Evolutionary conservation across 2,888 invertebrate species (phyloP), one percentile per base, ranked within the genome.

Genomic region (Perizoma affinitatum): DNA sequence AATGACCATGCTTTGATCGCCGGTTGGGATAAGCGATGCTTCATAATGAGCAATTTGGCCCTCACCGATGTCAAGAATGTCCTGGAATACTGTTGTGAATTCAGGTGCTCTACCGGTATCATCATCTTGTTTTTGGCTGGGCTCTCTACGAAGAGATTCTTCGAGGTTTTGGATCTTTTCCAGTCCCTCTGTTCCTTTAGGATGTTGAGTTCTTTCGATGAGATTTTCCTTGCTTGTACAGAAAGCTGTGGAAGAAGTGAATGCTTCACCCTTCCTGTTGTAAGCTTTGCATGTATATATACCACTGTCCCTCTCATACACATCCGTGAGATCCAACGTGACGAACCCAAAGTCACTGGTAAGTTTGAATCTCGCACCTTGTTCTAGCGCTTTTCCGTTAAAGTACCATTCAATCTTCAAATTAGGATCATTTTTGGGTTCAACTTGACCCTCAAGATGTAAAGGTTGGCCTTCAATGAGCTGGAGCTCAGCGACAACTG

Each of bases 31-130:
- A 6, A 99, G 94, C 51, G 97, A 97, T 42, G 98, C 99, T 92
- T 99, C 99, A 86, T 98, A 99, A 86, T 99, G 99, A 70, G 98
- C 98, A 71, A 98, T 96, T 87, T 99, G 98, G 59, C 98, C 98
- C 90, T 99, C 99, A 44, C 96, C 96, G 51, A 99, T 93, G 75
- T 97, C 97, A 7, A 94, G 91, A 62, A 98, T 93, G 70, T 97
- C 95, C 72, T 96, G 94, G 86, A 97, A 97, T 80, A 97, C 96
- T 0, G 97, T 96, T 5, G 96, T 97, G 78, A 98, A 98, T 60
- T 96, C 95, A 43, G 98, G 98, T 58, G 98, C 95, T 79, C 96
- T 95, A 7, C 97, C 97, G 67, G 95, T 95, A 67, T 97, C 97
- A 47, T 95, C 94, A 64, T 96, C 96, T 0, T 95, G 92, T 22